Evolutionary conservation across 2,888 invertebrate species (phyloP).

Genomic region (Acronicta aceris): DNA sequence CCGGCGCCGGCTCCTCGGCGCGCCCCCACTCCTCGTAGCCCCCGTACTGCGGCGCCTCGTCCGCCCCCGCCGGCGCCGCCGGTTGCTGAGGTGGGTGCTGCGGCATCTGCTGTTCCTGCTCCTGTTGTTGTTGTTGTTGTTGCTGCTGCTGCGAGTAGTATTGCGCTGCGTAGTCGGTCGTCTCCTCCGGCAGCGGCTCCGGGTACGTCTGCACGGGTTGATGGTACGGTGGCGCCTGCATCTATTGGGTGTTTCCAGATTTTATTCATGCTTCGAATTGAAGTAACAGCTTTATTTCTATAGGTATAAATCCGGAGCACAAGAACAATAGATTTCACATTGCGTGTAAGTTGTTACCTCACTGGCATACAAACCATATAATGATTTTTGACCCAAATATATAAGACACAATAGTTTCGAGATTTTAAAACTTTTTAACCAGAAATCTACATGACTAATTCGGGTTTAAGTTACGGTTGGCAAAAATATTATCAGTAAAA

Average conservation of each 20-base stretch:
- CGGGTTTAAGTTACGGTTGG: no score
- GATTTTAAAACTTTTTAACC: no score
- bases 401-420: no score
- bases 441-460: no score
- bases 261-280: no score
- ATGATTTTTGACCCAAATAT: no score
- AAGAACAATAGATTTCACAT: no score
- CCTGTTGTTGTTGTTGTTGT: constrained; percentile 6
- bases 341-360: no score
- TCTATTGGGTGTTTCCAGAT: neutral
- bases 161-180: constrained; percentile 62
- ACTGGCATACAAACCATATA: no score
- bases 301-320: no score
- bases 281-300: no score
- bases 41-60: constrained; percentile 43
- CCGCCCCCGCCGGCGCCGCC: constrained; percentile 28
- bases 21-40: constrained; percentile 57
- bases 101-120: constrained; percentile 6
- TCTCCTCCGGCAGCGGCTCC: constrained; percentile 55
- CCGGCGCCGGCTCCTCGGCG: constrained; percentile 59
- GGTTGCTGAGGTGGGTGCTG: constrained; percentile 17
- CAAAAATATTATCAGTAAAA: no score
- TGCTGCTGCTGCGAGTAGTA: constrained; percentile 58
- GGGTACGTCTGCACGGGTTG: constrained; percentile 50
- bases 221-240: constrained; percentile 62